These are phyloP conservation scores for Pseudoips prasinana DNA, from an alignment of 2,888 invertebrate genomes.

Conservation along the genomic window DNA sequence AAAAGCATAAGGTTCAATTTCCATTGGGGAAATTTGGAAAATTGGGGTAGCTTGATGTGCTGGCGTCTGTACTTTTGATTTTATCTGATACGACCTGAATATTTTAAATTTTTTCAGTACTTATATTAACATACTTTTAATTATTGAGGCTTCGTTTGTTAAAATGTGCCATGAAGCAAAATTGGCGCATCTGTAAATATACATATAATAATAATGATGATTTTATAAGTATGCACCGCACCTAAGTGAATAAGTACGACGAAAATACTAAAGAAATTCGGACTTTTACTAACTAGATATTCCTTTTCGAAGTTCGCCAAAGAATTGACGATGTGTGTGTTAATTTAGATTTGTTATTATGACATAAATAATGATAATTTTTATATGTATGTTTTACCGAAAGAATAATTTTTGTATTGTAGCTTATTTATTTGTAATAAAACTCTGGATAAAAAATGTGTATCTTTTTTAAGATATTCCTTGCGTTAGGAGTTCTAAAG, in stretches of 20 bases:
- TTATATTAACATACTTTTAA: too few relatives aligned
- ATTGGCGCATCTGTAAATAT: conserved; percentile 40
- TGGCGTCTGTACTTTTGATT: too few relatives aligned
- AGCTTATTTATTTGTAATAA: conserved; percentile 73
- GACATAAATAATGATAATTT: conserved; percentile 21
- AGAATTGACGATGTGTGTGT: conserved; percentile 37
- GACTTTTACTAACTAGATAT: conserved; percentile 18
- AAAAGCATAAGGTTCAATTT: too few relatives aligned
- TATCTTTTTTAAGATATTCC: conserved; percentile 16
- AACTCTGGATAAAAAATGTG: conserved; percentile 32
- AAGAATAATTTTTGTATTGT: conserved; percentile 50
- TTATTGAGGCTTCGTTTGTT: conserved; percentile 3
- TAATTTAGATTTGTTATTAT: conserved; percentile 34
- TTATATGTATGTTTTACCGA: conserved; percentile 36
- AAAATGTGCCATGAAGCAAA: conserved; percentile 23
- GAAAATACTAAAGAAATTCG: conserved; percentile 9
- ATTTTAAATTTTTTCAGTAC: too few relatives aligned
- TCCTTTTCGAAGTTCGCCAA: conserved; percentile 30
- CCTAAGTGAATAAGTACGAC: neutral
- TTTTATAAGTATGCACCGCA: neutral
- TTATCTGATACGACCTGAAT: too few relatives aligned
- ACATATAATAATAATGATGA: conserved; percentile 6
- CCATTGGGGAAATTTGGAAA: too few relatives aligned
- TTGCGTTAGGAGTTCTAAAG: too few relatives aligned
- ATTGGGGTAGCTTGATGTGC: too few relatives aligned